Base-by-base conservation (phyloP, 2,797 vertebrate genomes). In the Enteromius argenteus region DNA sequence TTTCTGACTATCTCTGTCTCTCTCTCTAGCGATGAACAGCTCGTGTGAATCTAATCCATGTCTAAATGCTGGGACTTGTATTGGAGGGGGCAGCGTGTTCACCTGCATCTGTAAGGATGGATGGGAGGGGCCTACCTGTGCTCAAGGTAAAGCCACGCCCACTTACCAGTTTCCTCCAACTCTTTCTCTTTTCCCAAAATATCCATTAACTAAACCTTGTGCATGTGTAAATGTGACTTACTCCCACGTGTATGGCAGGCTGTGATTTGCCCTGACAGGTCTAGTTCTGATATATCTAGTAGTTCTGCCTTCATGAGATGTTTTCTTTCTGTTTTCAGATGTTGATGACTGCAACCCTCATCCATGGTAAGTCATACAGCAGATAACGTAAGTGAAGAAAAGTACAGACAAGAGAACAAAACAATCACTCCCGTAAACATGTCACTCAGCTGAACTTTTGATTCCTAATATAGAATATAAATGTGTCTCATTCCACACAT, bases 21-120 rank as follows among this genome's bases (percentile, higher is more conserved):
- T 53, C 78, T 82, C 10, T 82, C 6, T 88, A 99, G 98, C 96
- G 66, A 94, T 95, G 90, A 98, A 97, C 95, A 99, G 95, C 94
- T 96, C 96, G n/a, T 99, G 98, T 84, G 94, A 97, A 89, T 96
- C 96, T 9, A 96, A 95, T 80, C 98, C 98, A 0, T 99, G 98
- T 39, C 91, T 94, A 91, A 99, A 99, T 0, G 97, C 97, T 1
- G 98, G 96, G 21, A 99, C 98, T 0, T 99, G 98, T 0, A 96
- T 99, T 30, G 97, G 97, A 86, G 96, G 93, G 0, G 96, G 96
- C 1, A 96, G 96, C 69, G 90, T 95, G 81, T 99, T 97, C 90
- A 97, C 95, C n/a, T 99, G 98, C 89, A 97, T 98, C 91, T 99
- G 98, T 92, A 97, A 96, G 42, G 98, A 99, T 0, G 98, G 98